phyloP scores from a whole-genome alignment of 2,888 invertebrate species.

The Matsumyia berberina region DNA sequence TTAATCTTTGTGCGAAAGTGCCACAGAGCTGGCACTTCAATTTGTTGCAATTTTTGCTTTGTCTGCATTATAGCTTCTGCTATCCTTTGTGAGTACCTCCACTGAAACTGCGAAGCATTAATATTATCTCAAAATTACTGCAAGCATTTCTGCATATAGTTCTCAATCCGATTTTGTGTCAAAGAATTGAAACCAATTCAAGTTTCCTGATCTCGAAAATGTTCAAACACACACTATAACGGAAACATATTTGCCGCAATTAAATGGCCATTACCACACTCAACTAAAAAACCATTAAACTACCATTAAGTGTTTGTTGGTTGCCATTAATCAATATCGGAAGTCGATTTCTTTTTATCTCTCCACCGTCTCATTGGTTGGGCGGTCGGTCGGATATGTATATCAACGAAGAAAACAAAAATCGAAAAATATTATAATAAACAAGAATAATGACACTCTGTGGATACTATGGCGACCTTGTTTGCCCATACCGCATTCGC shows the following conservation, averaged over 20 bases:
- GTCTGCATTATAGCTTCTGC: no score
- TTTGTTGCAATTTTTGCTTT: no score
- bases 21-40: no score
- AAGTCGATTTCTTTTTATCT: slow-evolving; percentile 56
- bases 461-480: slow-evolving; percentile 54
- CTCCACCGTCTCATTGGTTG: slow-evolving; percentile 8
- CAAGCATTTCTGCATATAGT: no score
- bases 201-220: slow-evolving; percentile 21
- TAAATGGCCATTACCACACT: slow-evolving; percentile 71
- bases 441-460: slow-evolving; percentile 42
- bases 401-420: slow-evolving; percentile 18
- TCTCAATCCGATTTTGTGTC: slow-evolving; percentile 12
- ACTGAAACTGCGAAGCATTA: no score
- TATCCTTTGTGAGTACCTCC: no score
- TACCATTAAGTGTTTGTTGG: slow-evolving; percentile 49
- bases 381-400: slow-evolving; percentile 6
- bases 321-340: slow-evolving; percentile 62
- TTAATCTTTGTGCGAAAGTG: no score
- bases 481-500: slow-evolving; percentile 58
- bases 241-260: slow-evolving; percentile 58
- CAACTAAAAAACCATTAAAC: slow-evolving; percentile 68
- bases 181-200: slow-evolving; percentile 8
- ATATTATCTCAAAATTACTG: no score
- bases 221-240: slow-evolving; percentile 14
- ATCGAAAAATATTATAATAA: slow-evolving; percentile 32